Evolutionary conservation across 2,113 vertebrate species (phyloP), one percentile per base, ranked within the genome.

Genomic region (Nematolebias whitei): DNA sequence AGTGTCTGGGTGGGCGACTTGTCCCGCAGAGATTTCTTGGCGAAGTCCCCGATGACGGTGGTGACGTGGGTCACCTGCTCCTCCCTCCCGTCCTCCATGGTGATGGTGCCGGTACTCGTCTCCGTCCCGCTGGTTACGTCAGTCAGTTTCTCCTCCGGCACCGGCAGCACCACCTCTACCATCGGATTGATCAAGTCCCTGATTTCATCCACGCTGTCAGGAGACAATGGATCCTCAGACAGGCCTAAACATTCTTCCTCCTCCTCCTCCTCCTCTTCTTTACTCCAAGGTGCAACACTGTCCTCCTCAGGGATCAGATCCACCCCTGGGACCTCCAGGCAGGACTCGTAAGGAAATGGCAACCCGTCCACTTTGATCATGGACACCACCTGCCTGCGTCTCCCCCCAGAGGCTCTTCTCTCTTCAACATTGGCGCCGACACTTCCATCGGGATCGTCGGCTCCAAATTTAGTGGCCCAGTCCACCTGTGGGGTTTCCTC

Each of bases 331-430:
- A 74, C 90, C 56, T 95, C 95, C 0, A 90, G 29, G 0, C 88
- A 90, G 2, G 90, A 92, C 74, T 94, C 93, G 0, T 94, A 93
- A 16, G 93, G 84, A 76, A 95, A 79, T 0, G 80, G 88, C 10
- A 94, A 78, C 0, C 94, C 95, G 0, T 96, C 94, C n/a, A 94
- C 87, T 35, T 94, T 93, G 86, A 99, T 95, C 89, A 98, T 94
- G 0, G 97, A 98, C 79, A 98, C 94, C 75, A 98, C 94, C 81
- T 98, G 97, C 80, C 88, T 91, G 12, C 96, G 92, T 74, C 87
- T 93, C 44, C 87, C 93, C 51, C 86, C 87, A 1, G 90, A 90
- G 0, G 3, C 26, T 29, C 66, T 23, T 0, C 32, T 8, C 4
- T 24, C 74, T 8, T 55, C 54, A 0, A 12, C 6, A 0, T 12